Conservation (phyloP, 92 coral and sea anemone genomes). For the Palythoa grandiflora region DNA sequence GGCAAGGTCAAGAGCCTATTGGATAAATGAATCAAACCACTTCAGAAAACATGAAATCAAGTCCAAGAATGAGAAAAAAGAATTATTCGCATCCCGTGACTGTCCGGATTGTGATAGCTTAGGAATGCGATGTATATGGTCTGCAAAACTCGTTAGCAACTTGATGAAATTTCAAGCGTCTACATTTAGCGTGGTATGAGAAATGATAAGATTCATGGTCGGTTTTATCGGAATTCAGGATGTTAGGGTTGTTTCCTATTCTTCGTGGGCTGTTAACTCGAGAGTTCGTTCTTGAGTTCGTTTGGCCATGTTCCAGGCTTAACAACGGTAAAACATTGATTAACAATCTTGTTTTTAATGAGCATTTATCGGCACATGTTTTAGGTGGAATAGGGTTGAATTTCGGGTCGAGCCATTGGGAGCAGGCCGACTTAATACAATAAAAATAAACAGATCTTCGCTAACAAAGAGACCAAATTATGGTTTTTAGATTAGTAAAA, state of each 20-base stretch:
- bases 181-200: conserved; percentile 9
- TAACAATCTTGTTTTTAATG: not conserved
- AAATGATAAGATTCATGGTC: conserved; percentile 32
- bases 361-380: conserved; percentile 21
- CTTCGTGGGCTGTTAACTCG: conserved; percentile 21
- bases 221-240: conserved; percentile 48
- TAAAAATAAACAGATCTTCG: conserved; percentile 31
- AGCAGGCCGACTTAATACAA: conserved; percentile 4
- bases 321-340: not conserved
- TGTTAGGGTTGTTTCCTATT: conserved; percentile 35
- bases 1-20: conserved; percentile 36
- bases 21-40: conserved; percentile 36
- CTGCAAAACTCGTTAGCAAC: conserved; percentile 40
- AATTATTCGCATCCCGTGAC: not conserved
- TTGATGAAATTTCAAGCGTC: conserved; percentile 41
- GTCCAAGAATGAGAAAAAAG: not conserved
- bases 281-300: conserved; percentile 20
- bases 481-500: conserved; percentile 15
- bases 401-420: not conserved
- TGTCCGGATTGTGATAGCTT: conserved; percentile 29
- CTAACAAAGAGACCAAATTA: conserved; percentile 2
- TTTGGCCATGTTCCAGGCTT: conserved; percentile 19
- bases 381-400: not conserved
- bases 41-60: conserved; percentile 27
- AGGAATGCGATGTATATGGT: conserved; percentile 31